Evolutionary conservation across 2,113 vertebrate genomes (phyloP).

Genomic region (Rhinoptilus africanus): DNA sequence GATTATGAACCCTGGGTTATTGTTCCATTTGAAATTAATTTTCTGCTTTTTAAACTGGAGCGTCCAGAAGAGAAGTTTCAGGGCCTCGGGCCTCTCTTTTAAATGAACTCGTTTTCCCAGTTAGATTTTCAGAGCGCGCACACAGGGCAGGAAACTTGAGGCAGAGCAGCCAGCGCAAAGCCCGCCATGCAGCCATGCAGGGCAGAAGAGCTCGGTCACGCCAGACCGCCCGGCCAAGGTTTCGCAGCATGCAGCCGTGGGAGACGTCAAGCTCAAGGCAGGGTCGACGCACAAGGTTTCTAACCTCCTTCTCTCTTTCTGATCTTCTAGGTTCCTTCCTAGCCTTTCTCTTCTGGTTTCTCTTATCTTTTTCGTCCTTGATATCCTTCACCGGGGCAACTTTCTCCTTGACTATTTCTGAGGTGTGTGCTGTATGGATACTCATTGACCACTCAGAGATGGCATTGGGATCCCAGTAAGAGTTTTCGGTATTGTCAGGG

Average conservation of each 20-base stretch:
- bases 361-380: constrained; percentile 79
- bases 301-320: constrained; percentile 86
- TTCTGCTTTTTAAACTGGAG: not conserved
- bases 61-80: not conserved
- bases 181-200: constrained; percentile 35
- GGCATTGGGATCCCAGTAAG: constrained; percentile 67
- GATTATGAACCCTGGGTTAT: not conserved
- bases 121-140: not conserved
- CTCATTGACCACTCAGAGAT: constrained; percentile 83
- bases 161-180: not conserved
- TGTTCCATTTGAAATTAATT: not conserved
- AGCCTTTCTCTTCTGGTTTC: constrained; percentile 81
- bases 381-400: constrained; percentile 67
- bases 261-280: not conserved
- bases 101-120: not conserved
- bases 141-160: not conserved
- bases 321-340: constrained; percentile 81
- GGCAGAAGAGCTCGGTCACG: not conserved
- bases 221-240: not conserved
- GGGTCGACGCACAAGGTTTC: constrained; percentile 18
- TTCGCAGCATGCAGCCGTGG: constrained; percentile 15
- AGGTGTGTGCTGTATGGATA: constrained; percentile 70
- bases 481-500: constrained; percentile 56
- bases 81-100: not conserved
- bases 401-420: constrained; percentile 74